These are phyloP conservation scores for Sebastes hubbsi DNA, from an alignment of 2,797 vertebrate species.

Conservation along the genomic window DNA sequence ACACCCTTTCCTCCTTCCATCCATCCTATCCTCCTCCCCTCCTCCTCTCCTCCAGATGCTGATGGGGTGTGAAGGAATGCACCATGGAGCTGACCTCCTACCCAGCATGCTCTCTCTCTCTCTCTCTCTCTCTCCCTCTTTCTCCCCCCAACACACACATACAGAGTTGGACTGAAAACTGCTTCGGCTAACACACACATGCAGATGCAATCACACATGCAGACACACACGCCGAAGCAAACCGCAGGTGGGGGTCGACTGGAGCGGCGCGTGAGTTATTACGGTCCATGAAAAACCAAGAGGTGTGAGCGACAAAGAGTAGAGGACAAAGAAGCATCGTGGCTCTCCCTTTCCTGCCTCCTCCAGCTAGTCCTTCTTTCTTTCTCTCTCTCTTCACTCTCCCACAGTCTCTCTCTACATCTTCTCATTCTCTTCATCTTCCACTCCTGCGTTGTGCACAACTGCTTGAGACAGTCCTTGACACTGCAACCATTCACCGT, in stretches of 20 bases:
- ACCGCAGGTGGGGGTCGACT: constrained; percentile 52
- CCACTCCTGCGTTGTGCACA: constrained; percentile 28
- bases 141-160: background rate
- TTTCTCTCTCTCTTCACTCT: background rate
- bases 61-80: constrained; percentile 81
- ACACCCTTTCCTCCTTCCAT: constrained; percentile 49
- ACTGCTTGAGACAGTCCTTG: constrained; percentile 72
- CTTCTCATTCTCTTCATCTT: constrained; percentile 31
- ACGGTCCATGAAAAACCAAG: constrained; percentile 55
- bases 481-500: constrained; percentile 60
- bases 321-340: constrained; percentile 69
- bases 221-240: background rate
- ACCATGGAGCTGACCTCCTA: constrained; percentile 75
- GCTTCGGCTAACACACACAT: background rate
- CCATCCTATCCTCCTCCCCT: constrained; percentile 42
- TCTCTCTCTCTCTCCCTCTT: constrained; percentile 8
- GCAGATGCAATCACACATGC: background rate
- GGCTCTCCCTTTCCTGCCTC: constrained; percentile 8
- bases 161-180: background rate
- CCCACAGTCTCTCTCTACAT: background rate
- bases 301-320: constrained; percentile 64
- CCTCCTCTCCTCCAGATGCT: constrained; percentile 74
- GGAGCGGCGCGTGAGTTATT: constrained; percentile 62
- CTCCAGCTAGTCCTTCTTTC: background rate
- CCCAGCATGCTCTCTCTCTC: constrained; percentile 47